Conservation (phyloP, 2,113 vertebrate species). For the Poecile atricapillus region DNA sequence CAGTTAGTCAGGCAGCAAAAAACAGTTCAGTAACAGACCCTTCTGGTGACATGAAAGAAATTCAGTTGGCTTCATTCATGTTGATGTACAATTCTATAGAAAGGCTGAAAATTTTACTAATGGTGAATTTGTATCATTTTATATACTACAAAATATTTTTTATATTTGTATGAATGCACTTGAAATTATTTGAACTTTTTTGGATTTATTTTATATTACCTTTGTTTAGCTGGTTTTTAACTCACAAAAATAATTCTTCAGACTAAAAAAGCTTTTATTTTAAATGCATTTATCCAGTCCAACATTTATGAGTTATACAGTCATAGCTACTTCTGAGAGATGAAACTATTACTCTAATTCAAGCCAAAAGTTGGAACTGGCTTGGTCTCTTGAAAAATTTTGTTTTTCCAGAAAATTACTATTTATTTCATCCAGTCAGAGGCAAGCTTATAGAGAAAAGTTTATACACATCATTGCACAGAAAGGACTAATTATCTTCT, state of each 20-base stretch:
- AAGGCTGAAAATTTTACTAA: neutral
- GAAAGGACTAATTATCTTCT: neutral
- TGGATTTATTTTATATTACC: neutral
- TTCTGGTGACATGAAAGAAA: neutral
- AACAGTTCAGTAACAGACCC: neutral
- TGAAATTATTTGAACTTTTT: neutral
- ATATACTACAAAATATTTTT: neutral
- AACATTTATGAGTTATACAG: neutral
- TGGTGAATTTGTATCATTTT: neutral
- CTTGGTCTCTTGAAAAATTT: neutral
- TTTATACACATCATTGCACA: neutral
- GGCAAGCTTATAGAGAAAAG: neutral
- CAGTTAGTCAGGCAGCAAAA: neutral
- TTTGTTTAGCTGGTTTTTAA: neutral
- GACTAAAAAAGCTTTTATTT: neutral
- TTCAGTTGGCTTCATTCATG: neutral
- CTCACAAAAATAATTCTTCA: neutral
- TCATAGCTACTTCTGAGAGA: neutral
- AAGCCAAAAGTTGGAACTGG: neutral
- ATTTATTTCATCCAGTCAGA: neutral
- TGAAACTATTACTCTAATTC: neutral
- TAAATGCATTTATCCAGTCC: neutral
- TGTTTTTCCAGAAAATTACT: neutral
- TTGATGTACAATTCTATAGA: neutral
- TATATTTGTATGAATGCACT: neutral